These are phyloP conservation scores for Spodoptera exigua DNA, from an alignment of 2,888 invertebrate species.

Conservation along the genomic window DNA sequence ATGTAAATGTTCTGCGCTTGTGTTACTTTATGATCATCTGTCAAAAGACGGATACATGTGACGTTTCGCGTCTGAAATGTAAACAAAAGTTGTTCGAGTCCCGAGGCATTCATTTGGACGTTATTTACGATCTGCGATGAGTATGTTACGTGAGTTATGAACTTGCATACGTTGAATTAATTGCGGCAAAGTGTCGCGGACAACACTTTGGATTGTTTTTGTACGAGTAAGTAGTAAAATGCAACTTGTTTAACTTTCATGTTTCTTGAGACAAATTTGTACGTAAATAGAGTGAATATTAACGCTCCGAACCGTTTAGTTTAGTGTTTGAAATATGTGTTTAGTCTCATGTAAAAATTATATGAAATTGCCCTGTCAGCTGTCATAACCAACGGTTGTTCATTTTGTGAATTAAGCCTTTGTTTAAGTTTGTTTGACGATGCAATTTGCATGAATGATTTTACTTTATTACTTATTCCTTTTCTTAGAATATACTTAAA, in stretches of 20 bases:
- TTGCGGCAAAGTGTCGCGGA: constrained; percentile 75
- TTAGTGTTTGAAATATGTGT: constrained; percentile 63
- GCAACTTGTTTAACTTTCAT: constrained; percentile 69
- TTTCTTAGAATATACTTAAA: constrained; percentile 1
- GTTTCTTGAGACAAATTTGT: constrained; percentile 67
- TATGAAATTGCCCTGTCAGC: constrained; percentile 40
- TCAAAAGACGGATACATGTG: constrained; percentile 87
- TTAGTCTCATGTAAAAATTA: constrained; percentile 61
- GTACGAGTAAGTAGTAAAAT: constrained; percentile 82
- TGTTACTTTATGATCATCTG: constrained; percentile 86
- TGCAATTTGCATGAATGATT: constrained; percentile 16
- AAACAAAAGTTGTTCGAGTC: constrained; percentile 84
- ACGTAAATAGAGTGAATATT: constrained; percentile 65
- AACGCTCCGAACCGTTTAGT: constrained; percentile 67
- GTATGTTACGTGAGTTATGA: constrained; percentile 82
- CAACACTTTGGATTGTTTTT: constrained; percentile 82
- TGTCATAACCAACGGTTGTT: constrained; percentile 51
- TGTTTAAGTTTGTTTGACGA: constrained; percentile 45
- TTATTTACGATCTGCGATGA: constrained; percentile 80
- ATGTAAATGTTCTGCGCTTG: constrained; percentile 84
- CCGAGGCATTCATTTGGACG: constrained; percentile 74
- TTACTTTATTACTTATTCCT: constrained; percentile 2
- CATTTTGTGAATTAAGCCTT: constrained; percentile 29
- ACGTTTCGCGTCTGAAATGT: constrained; percentile 87
- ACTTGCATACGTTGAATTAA: constrained; percentile 85